Evolutionary conservation across 2,113 vertebrate genomes (phyloP).

Genomic region (Motacilla alba): DNA sequence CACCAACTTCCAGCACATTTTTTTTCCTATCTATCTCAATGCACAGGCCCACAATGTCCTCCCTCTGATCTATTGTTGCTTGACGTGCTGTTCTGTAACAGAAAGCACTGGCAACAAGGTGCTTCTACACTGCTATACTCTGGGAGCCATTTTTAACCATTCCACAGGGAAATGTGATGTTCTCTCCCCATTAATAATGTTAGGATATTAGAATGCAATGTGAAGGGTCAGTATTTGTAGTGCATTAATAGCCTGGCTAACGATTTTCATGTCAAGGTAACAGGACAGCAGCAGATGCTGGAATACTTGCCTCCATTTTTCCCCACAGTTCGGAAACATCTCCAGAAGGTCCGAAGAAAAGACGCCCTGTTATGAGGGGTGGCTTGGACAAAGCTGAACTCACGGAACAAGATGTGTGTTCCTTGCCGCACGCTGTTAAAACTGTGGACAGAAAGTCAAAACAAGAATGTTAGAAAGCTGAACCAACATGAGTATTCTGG

Average conservation of each 20-base stretch:
- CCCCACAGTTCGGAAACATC: conserved; percentile 91
- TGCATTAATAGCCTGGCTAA: not conserved
- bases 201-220: not conserved
- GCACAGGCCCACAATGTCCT: not conserved
- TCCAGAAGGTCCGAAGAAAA: conserved; percentile 94
- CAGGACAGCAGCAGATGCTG: not conserved
- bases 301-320: conserved; percentile 87
- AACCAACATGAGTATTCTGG: not conserved
- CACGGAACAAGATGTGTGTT: conserved; percentile 94
- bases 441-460: conserved; percentile 73
- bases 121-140: not conserved
- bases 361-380: conserved; percentile 90
- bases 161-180: not conserved
- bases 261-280: not conserved
- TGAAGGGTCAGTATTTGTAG: not conserved
- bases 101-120: not conserved
- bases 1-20: not conserved
- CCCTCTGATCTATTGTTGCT: not conserved
- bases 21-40: not conserved
- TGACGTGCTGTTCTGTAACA: not conserved
- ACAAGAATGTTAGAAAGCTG: conserved; percentile 25
- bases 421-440: conserved; percentile 93
- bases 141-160: not conserved
- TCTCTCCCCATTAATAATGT: not conserved
- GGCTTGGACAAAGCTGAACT: conserved; percentile 89